Conservation (phyloP, 2,797 vertebrate species). For the Petrocephalus schoutedeni region DNA sequence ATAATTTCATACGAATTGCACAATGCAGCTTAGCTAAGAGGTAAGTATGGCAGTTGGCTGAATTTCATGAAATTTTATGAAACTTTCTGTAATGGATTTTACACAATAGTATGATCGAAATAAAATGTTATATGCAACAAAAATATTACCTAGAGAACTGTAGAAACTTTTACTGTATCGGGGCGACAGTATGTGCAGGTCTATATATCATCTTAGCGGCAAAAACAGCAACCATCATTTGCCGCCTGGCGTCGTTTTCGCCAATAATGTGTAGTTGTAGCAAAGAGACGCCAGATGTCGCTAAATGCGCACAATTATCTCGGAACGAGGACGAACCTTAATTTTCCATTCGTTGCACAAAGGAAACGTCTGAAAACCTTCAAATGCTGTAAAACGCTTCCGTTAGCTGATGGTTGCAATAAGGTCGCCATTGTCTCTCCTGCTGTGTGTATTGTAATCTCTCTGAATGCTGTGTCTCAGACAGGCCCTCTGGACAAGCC, state of each 20-base stretch:
- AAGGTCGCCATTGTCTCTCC: background rate
- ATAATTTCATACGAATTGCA: background rate
- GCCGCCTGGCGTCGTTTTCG: background rate
- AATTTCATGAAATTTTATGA: background rate
- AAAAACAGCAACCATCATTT: background rate
- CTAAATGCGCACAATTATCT: background rate
- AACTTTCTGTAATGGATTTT: background rate
- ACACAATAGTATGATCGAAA: background rate
- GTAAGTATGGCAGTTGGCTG: background rate
- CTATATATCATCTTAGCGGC: background rate
- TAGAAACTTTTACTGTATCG: background rate
- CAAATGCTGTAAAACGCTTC: background rate
- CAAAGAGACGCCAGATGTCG: background rate
- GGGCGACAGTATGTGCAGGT: background rate
- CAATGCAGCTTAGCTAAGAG: background rate
- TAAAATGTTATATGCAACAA: background rate
- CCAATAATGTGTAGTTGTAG: background rate
- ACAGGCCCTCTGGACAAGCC: background rate
- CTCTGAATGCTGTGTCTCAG: background rate
- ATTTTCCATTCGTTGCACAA: background rate
- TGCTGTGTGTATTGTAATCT: background rate
- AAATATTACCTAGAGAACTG: background rate
- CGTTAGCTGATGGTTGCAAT: background rate
- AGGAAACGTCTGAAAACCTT: background rate
- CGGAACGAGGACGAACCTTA: background rate